phyloP scores from a whole-genome alignment of 2,797 vertebrate species.

The Eospalax fontanierii region DNA sequence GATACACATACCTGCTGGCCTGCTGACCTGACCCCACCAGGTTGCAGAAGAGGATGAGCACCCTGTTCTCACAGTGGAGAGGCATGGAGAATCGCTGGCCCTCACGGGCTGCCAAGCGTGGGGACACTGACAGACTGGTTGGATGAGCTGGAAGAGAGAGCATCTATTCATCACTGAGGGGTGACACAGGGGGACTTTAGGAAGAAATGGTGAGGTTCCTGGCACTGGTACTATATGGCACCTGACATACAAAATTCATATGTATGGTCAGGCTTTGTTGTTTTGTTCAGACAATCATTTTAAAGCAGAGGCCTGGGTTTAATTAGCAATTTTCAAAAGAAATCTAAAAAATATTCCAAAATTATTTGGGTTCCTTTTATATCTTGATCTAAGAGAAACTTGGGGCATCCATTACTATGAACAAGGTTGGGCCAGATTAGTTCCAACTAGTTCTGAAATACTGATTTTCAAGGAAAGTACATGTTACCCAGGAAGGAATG shows the following conservation, averaged over 20 bases:
- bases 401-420: background rate
- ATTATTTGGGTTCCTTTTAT: background rate
- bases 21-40: slow-evolving; percentile 91
- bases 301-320: background rate
- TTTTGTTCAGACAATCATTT: background rate
- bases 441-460: slow-evolving; percentile 13
- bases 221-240: too few relatives aligned
- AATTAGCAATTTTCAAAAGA: slow-evolving; percentile 36
- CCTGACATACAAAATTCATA: too few relatives aligned
- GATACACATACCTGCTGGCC: slow-evolving; percentile 91
- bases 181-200: background rate
- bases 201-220: background rate
- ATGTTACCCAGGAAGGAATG: background rate
- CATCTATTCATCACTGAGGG: background rate
- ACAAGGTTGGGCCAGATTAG: background rate
- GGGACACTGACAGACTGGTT: slow-evolving; percentile 4
- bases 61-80: slow-evolving; percentile 87
- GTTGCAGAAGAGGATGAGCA: slow-evolving; percentile 95
- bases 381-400: background rate
- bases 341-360: slow-evolving; percentile 33
- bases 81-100: slow-evolving; percentile 86
- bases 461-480: slow-evolving; percentile 30
- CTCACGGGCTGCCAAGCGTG: slow-evolving; percentile 1
- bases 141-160: slow-evolving; percentile 68
- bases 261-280: background rate